These are phyloP conservation scores for Stegodyphus dumicola DNA, from an alignment of 1,140 invertebrate species.

Conservation along the genomic window DNA sequence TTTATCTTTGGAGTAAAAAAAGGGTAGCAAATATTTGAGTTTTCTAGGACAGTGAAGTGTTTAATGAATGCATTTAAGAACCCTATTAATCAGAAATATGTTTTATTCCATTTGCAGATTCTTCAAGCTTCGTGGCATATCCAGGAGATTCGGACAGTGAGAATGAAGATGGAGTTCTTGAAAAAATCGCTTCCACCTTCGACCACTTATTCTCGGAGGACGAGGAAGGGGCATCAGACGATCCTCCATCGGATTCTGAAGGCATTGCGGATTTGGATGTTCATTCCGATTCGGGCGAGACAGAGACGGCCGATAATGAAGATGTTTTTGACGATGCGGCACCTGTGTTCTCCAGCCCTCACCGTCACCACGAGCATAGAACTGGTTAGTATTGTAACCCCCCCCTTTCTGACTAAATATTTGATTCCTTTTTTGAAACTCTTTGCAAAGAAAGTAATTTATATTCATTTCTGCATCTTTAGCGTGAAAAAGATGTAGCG, in stretches of 20 bases:
- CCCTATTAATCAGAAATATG: background rate
- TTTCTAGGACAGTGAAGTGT: no score
- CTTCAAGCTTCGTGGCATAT: constrained; percentile 68
- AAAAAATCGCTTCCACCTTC: constrained; percentile 78
- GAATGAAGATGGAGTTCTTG: constrained; percentile 78
- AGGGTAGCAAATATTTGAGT: no score
- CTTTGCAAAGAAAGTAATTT: no score
- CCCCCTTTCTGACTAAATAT: no score
- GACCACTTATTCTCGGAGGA: constrained; percentile 77
- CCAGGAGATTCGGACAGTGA: constrained; percentile 84
- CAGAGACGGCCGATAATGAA: constrained; percentile 58
- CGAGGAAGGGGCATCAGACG: constrained; percentile 63
- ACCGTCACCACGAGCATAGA: constrained; percentile 32
- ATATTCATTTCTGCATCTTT: no score
- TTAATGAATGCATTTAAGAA: no score
- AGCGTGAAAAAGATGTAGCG: no score
- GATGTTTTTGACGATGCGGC: constrained; percentile 46
- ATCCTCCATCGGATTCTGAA: constrained; percentile 78
- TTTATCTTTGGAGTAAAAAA: no score
- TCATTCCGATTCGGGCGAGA: constrained; percentile 61
- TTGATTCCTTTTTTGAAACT: no score
- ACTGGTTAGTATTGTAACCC: background rate
- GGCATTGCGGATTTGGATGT: constrained; percentile 66
- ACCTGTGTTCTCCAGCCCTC: constrained; percentile 27
- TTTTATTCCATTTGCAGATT: constrained; percentile 63